Percentiles rank a stretch among this genome's conserved stretches.
These are phyloP conservation scores for Nebria brevicollis DNA, from an alignment of 2,888 invertebrate species.

Conservation along the genomic window DNA sequence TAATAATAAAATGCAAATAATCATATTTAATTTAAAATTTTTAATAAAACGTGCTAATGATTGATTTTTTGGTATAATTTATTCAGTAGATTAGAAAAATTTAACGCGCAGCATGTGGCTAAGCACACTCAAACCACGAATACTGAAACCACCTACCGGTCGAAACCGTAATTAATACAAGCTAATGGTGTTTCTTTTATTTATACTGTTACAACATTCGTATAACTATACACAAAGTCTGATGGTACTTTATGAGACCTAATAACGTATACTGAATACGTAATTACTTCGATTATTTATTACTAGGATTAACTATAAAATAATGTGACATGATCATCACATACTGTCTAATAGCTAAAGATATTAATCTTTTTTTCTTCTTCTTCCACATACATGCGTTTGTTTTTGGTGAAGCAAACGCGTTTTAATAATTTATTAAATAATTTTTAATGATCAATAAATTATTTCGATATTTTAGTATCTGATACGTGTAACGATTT, in stretches of 20 bases:
- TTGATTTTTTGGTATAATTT: constrained; percentile 49
- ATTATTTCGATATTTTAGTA: constrained; percentile 3
- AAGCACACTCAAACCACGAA: constrained; percentile 48
- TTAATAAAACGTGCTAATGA: constrained; percentile 32
- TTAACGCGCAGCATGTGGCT: constrained; percentile 52
- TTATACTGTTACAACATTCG: constrained; percentile 12
- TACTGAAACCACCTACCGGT: constrained; percentile 35
- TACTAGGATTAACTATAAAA: constrained; percentile 37
- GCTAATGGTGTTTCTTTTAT: constrained; percentile 40
- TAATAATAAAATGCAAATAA: background rate
- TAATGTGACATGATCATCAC: constrained; percentile 44
- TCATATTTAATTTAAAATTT: background rate
- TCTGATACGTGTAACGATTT: background rate
- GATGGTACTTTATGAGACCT: constrained; percentile 21
- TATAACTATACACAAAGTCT: background rate
- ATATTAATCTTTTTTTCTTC: constrained; percentile 17
- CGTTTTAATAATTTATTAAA: background rate
- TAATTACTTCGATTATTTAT: constrained; percentile 36
- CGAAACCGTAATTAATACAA: constrained; percentile 44
- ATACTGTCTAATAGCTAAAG: constrained; percentile 4
- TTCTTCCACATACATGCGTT: background rate
- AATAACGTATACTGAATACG: constrained; percentile 32
- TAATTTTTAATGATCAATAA: constrained; percentile 5
- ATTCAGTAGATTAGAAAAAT: constrained; percentile 54
- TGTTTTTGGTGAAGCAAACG: background rate